phyloP scores from a whole-genome alignment of 2,797 vertebrate species.

The Etheostoma nigrum region DNA sequence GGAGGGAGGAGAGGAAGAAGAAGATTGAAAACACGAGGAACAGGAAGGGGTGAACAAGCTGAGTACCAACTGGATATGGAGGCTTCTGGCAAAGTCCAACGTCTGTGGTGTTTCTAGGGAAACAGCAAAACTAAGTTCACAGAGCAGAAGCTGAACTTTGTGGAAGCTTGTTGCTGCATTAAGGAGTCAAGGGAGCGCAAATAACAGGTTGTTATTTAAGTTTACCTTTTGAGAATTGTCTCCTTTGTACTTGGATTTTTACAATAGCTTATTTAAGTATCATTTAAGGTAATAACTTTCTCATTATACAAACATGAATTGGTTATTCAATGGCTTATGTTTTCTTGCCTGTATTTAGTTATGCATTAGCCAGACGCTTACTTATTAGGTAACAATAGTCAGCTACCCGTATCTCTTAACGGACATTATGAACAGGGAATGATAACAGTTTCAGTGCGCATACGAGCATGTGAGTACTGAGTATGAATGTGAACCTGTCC shows the following conservation, averaged over 20 bases:
- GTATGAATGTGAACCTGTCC: background rate
- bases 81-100: conserved; percentile 66
- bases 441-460: background rate
- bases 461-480: background rate
- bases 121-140: conserved; percentile 50
- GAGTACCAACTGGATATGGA: conserved; percentile 54
- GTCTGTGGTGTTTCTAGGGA: conserved; percentile 69
- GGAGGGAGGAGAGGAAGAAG: conserved; percentile 20
- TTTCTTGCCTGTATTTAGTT: conserved; percentile 9
- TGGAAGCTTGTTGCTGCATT: conserved; percentile 17
- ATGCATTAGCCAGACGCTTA: conserved; percentile 27
- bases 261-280: background rate
- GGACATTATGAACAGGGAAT: background rate
- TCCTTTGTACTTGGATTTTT: background rate
- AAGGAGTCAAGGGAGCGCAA: conserved; percentile 18
- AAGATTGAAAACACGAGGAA: conserved; percentile 37
- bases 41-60: conserved; percentile 36
- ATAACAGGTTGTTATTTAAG: conserved; percentile 54
- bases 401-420: background rate
- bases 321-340: conserved; percentile 14
- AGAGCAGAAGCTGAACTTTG: conserved; percentile 44
- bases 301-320: background rate
- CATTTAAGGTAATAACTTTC: background rate
- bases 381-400: background rate
- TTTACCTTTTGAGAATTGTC: conserved; percentile 14